Evolutionary conservation across 2,113 vertebrate genomes (phyloP), one percentile per base, ranked within the genome.

Genomic region (Uria aalge): DNA sequence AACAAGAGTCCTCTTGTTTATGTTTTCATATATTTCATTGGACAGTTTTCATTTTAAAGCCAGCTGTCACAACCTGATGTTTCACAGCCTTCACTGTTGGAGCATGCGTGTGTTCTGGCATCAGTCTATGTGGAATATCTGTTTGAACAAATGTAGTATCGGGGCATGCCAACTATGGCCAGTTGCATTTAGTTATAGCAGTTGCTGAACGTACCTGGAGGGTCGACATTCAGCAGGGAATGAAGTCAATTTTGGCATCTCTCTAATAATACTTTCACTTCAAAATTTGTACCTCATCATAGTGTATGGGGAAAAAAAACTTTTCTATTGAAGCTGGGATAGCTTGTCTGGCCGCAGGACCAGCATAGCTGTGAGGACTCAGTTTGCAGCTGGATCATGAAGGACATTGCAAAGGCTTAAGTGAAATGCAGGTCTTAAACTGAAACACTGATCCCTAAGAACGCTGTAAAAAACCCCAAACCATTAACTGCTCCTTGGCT

Each of bases 41-140:
- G 95, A 95, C 95, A 92, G 89, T 82, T 96, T 97, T 97, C 92
- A 89, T 94, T 94, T 85, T 92, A 91, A 91, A 96, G 69, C 94
- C 94, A 97, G 96, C 96, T 96, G 95, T 96, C 96, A 90, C 91
- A 95, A 69, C 94, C 95, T 95, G 97, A 96, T 97, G 94, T 95
- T 97, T 95, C 95, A 75, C 94, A 97, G 92, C 89, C 89, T 91
- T 92, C 91, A 6, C 97, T 95, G 95, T n/a, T 92, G 97, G 94
- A 96, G 89, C 66, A 24, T 14, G 66, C 26, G 1, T 91, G 84
- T 94, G 89, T 94, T 94, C 94, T 97, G 96, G 97, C 96, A 95
- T 57, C 92, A 40, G 94, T 92, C 84, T 85, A 1, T 0, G 8
- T 79, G 80, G 89, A 97, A 45, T 96, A 94, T 94, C 97, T 92